A percentile compares a stretch with the other conserved stretches of the same genome.
These are phyloP conservation scores for Axinella damicornis DNA, from an alignment of 37 sponge, comb jelly and placozoan species.

Conservation along the genomic window DNA sequence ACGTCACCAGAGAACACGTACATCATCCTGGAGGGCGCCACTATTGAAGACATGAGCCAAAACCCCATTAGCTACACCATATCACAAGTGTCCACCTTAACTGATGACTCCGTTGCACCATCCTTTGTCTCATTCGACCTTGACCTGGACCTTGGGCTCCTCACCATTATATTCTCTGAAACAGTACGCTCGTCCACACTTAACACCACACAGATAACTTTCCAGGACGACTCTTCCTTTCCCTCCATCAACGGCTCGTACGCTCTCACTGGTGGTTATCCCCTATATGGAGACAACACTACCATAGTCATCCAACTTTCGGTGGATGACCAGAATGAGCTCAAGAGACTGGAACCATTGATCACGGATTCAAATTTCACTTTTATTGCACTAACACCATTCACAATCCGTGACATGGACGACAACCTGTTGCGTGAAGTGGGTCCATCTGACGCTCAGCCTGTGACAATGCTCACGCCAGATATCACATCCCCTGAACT, in stretches of 20 bases:
- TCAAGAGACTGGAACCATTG: slow-evolving; percentile 74
- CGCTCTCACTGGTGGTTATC: slow-evolving; percentile 69
- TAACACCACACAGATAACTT: slow-evolving; percentile 62
- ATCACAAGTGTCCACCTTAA: slow-evolving; percentile 51
- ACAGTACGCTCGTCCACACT: slow-evolving; percentile 68
- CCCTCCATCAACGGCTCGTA: slow-evolving; percentile 24
- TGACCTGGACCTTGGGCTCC: slow-evolving; percentile 69
- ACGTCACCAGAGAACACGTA: slow-evolving; percentile 48
- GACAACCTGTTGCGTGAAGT: slow-evolving; percentile 59
- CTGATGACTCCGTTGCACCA: slow-evolving; percentile 52
- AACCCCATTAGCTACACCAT: slow-evolving; percentile 55
- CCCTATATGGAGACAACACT: slow-evolving; percentile 77
- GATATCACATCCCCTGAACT: slow-evolving; percentile 78
- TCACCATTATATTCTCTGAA: slow-evolving; percentile 81
- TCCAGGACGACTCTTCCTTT: slow-evolving; percentile 34
- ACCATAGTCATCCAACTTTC: slow-evolving; percentile 61
- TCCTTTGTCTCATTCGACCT: slow-evolving; percentile 69
- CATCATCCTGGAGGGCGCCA: slow-evolving; percentile 46
- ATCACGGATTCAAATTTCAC: slow-evolving; percentile 44
- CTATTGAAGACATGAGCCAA: slow-evolving; percentile 75
- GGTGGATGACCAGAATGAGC: slow-evolving; percentile 80
- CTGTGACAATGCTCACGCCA: slow-evolving; percentile 20
- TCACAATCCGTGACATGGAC: slow-evolving; percentile 78
- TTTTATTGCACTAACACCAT: slow-evolving; percentile 65
- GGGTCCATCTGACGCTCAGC: not conserved